Evolutionary conservation across 2,888 invertebrate genomes (phyloP).

Genomic region (Syrphus vitripennis): DNA sequence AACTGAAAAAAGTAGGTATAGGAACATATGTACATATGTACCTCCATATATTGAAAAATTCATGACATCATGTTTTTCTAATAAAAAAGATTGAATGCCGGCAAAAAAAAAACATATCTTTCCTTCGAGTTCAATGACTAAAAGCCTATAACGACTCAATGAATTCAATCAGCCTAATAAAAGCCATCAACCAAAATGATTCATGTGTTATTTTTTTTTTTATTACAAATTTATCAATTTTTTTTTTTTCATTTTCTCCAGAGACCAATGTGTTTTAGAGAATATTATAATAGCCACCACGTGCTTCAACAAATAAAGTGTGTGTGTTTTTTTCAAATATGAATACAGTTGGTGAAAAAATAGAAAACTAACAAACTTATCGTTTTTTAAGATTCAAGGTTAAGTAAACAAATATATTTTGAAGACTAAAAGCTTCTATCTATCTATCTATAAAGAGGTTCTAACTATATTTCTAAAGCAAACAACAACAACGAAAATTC

Average conservation of each 20-base stretch:
- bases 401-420: slow-evolving; percentile 41
- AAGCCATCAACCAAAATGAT: slow-evolving; percentile 43
- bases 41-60: slow-evolving; percentile 22
- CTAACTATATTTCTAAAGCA: slow-evolving; percentile 45
- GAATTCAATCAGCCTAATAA: slow-evolving; percentile 33
- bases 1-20: background rate
- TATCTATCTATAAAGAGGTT: slow-evolving; percentile 5
- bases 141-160: slow-evolving; percentile 2
- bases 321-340: slow-evolving; percentile 19
- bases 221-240: background rate
- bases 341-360: slow-evolving; percentile 14
- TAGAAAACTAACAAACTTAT: slow-evolving; percentile 16
- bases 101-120: background rate
- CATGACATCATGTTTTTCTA: slow-evolving; percentile 61
- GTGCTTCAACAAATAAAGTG: slow-evolving; percentile 26
- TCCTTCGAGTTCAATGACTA: slow-evolving; percentile 51
- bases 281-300: slow-evolving; percentile 29
- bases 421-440: background rate
- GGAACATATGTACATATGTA: slow-evolving; percentile 11
- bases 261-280: slow-evolving; percentile 31
- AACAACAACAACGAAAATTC: background rate
- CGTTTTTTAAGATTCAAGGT: slow-evolving; percentile 54
- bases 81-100: slow-evolving; percentile 33
- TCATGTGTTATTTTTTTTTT: slow-evolving; percentile 4
- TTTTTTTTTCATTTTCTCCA: background rate